Evolutionary conservation across 2,113 vertebrate genomes (phyloP), one percentile per base, ranked within the genome.

Genomic region (Acrocephalus kingi): DNA sequence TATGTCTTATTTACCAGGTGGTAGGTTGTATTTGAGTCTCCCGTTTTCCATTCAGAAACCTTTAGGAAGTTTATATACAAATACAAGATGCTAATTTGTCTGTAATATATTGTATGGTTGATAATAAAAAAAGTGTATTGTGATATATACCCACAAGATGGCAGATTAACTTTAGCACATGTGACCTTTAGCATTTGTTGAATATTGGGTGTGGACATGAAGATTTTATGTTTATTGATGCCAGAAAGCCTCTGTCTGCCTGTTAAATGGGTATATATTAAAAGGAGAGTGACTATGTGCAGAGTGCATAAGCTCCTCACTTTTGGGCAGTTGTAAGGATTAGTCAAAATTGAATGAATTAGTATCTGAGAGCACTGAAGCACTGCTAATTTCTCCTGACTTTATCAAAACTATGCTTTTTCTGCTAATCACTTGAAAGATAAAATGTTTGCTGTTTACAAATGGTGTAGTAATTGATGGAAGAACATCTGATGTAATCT

Each of bases 121-220:
- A 25, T 78, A 59, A 39, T 43, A 37, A 11, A 74, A 77, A 77
- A 84, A 39, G 64, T 94, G 84, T 91, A 52, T 66, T 91, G 56
- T 80, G n/a, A 28, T 72, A 35, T 49, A 46, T 69, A 59, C 37
- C 92, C 94, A 97, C 90, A 94, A 97, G 95, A 90, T 96, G 96
- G 96, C 95, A 97, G 93, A 92, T 95, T 96, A 86, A 84, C 79
- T 84, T 93, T 92, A 93, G 68, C 18, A 27, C 74, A 73, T 71
- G 17, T 89, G 87, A 76, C 69, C 75, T 86, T 74, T 87, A 87
- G 35, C 48, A 58, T 92, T 66, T 92, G 41, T 67, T 88, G 43
- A 59, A 74, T 89, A 63, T 77, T 64, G 13, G 1, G 41, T 92
- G 86, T 91, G 74, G 49, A 45, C 31, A 10, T 58, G 39, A 78